A percentile compares a stretch with the other conserved stretches of the same genome.
Conservation (phyloP, 2,797 vertebrate genomes). For the Sebastes glaucus region DNA sequence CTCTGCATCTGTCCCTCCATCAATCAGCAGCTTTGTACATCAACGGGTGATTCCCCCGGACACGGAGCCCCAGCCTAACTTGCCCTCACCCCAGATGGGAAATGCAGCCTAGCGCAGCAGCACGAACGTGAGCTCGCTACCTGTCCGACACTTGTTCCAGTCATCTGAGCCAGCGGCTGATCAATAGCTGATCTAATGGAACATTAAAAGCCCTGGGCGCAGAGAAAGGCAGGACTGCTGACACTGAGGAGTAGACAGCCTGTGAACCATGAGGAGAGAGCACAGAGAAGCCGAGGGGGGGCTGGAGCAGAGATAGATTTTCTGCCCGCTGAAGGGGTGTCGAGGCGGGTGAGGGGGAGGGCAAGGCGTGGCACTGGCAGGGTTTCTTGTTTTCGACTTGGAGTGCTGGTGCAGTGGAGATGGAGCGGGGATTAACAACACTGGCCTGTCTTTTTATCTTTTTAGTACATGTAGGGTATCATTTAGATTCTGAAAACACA, state of each 20-base stretch:
- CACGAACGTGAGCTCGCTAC: slow-evolving; percentile 48
- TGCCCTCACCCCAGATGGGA: slow-evolving; percentile 41
- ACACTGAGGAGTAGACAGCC: slow-evolving; percentile 60
- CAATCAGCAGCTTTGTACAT: slow-evolving; percentile 41
- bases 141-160: slow-evolving; percentile 70
- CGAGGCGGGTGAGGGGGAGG: slow-evolving; percentile 31
- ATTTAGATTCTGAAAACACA: neutral
- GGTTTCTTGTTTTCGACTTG: slow-evolving; percentile 58
- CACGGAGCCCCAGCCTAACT: neutral
- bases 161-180: slow-evolving; percentile 70
- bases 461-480: neutral
- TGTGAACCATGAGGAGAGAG: slow-evolving; percentile 31
- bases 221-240: slow-evolving; percentile 63
- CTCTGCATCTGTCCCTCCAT: slow-evolving; percentile 32
- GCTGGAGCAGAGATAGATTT: slow-evolving; percentile 43
- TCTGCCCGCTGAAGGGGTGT: slow-evolving; percentile 36
- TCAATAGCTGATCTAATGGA: slow-evolving; percentile 78
- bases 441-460: neutral
- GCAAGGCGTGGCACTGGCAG: slow-evolving; percentile 57
- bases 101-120: slow-evolving; percentile 15
- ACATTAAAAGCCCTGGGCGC: slow-evolving; percentile 69
- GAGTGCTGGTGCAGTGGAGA: slow-evolving; percentile 60
- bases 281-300: neutral
- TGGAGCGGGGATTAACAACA: slow-evolving; percentile 5
- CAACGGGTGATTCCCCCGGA: slow-evolving; percentile 22